Conservation (phyloP, 2,113 vertebrate species). For the Diphyllodes magnificus region DNA sequence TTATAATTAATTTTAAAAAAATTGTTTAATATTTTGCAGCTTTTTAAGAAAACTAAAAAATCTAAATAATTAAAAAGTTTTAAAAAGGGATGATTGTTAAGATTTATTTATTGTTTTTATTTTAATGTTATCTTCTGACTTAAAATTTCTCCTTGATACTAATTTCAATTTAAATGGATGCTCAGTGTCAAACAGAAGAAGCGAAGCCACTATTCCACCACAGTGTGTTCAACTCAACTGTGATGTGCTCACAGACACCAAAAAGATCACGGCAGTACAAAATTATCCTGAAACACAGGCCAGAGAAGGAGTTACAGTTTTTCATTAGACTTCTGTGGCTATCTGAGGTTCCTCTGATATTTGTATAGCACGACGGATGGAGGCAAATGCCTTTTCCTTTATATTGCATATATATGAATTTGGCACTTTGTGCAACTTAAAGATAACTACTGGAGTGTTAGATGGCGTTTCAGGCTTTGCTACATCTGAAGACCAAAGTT, state of each 20-base stretch:
- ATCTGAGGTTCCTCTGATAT: background rate
- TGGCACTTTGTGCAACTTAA: background rate
- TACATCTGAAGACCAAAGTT: background rate
- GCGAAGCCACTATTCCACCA: background rate
- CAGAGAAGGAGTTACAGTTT: background rate
- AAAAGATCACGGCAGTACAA: background rate
- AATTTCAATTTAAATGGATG: background rate
- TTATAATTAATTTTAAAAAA: background rate
- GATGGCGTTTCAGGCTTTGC: background rate
- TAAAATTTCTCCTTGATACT: background rate
- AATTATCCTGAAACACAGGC: background rate
- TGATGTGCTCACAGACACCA: background rate
- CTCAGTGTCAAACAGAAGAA: background rate
- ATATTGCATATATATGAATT: background rate
- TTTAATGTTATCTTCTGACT: background rate
- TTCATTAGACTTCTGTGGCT: background rate
- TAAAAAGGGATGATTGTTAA: background rate
- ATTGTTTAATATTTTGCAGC: background rate
- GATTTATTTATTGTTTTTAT: background rate
- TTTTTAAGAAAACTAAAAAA: background rate
- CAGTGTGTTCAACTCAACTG: background rate
- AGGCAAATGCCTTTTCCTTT: background rate
- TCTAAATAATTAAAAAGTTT: fast-evolving
- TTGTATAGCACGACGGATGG: background rate
- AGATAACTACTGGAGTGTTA: background rate